Evolutionary conservation across 2,888 invertebrate genomes (phyloP).

Genomic region (Cenopis cana): DNA sequence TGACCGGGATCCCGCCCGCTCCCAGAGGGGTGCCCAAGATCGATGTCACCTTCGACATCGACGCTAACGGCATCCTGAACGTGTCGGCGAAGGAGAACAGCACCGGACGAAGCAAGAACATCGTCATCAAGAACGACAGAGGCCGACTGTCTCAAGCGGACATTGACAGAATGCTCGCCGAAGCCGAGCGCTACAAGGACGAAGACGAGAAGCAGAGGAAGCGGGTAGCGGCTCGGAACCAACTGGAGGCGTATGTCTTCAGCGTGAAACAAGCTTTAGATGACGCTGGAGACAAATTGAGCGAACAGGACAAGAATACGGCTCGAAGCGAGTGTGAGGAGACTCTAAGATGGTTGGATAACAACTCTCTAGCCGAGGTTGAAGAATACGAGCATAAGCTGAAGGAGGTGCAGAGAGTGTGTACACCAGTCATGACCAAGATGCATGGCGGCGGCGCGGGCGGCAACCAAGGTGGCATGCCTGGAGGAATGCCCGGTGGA

Average conservation of each 20-base stretch:
- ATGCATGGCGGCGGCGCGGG: conserved; percentile 77
- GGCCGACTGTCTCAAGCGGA: conserved; percentile 90
- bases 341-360: conserved; percentile 87
- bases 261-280: conserved; percentile 86
- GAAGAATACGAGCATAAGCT: conserved; percentile 83
- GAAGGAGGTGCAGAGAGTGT: conserved; percentile 80
- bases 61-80: conserved; percentile 90
- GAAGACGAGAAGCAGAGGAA: conserved; percentile 87
- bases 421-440: conserved; percentile 79
- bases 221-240: conserved; percentile 86
- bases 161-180: conserved; percentile 89
- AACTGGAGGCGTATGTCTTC: conserved; percentile 85
- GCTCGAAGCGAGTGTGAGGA: conserved; percentile 75
- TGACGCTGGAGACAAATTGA: conserved; percentile 81
- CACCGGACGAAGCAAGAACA: conserved; percentile 86
- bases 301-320: conserved; percentile 82
- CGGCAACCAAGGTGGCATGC: conserved; percentile 46
- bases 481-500: conserved; percentile 41
- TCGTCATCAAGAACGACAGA: conserved; percentile 90
- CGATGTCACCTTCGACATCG: conserved; percentile 87
- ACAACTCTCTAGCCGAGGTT: conserved; percentile 83
- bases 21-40: conserved; percentile 86
- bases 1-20: conserved; percentile 86
- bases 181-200: conserved; percentile 87
- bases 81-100: conserved; percentile 88